Conservation (phyloP, 2,797 vertebrate species). For the Neosalanx taihuensis region DNA sequence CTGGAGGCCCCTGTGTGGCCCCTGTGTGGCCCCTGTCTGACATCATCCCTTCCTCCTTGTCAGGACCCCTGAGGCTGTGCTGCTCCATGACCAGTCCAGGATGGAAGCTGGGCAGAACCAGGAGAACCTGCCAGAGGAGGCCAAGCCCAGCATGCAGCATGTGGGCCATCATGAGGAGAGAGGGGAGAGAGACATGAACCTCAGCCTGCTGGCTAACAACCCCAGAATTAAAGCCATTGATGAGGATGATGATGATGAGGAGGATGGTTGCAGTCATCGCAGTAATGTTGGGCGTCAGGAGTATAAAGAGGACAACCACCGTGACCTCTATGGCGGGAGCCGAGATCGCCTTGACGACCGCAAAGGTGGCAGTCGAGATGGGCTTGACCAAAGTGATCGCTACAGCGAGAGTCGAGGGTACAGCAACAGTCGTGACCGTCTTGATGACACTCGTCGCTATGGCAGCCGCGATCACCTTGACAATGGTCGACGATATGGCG, state of each 20-base stretch:
- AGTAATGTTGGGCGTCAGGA: conserved; percentile 43
- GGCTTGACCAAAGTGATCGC: neutral
- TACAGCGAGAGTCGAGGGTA: conserved; percentile 13
- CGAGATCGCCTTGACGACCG: conserved; percentile 17
- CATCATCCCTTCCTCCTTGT: conserved; percentile 5
- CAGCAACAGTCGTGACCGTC: conserved; percentile 21
- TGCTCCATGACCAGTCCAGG: conserved; percentile 55
- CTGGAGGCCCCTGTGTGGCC: neutral
- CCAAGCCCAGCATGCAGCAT: conserved; percentile 25
- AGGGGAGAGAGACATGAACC: conserved; percentile 1
- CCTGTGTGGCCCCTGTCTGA: neutral
- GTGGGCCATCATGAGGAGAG: conserved; percentile 27
- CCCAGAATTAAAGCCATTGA: conserved; percentile 5
- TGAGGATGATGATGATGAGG: conserved; percentile 39
- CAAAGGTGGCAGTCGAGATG: conserved; percentile 22
- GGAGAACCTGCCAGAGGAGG: conserved; percentile 41
- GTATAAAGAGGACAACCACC: conserved; percentile 27
- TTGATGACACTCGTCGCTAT: conserved; percentile 5
- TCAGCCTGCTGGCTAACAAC: conserved; percentile 10
- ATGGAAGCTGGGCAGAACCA: conserved; percentile 20
- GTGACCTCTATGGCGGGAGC: conserved; percentile 13
- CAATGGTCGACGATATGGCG: neutral
- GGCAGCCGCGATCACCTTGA: conserved; percentile 17
- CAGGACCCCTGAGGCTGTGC: conserved; percentile 48
- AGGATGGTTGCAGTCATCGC: conserved; percentile 17